These are phyloP conservation scores for Myotis davidii DNA, from an alignment of 2,113 vertebrate species.

Conservation along the genomic window DNA sequence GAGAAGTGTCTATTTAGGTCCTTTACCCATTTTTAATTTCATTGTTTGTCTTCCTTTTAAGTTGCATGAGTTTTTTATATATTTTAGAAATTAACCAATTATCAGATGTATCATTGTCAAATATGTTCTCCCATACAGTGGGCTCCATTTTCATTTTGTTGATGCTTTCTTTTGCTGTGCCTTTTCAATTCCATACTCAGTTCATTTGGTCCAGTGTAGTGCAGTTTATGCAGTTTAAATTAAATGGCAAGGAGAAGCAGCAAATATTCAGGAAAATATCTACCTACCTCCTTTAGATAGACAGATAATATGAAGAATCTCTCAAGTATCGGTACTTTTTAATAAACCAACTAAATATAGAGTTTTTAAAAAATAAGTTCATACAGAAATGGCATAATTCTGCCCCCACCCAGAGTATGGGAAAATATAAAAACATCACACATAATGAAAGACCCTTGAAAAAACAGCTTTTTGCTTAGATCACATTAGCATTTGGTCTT, in stretches of 20 bases:
- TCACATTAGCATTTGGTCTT: slow-evolving; percentile 68
- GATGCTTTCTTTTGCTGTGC: not conserved
- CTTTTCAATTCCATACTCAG: not conserved
- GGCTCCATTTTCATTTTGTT: too few relatives aligned
- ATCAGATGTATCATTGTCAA: too few relatives aligned
- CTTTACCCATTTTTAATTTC: too few relatives aligned
- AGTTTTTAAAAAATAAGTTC: not conserved
- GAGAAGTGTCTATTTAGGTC: too few relatives aligned
- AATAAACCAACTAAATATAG: not conserved
- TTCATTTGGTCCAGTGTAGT: not conserved
- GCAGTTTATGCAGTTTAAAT: not conserved
- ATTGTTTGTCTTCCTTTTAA: too few relatives aligned
- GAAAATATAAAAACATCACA: slow-evolving; percentile 11
- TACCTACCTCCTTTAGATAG: not conserved
- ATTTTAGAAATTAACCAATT: too few relatives aligned
- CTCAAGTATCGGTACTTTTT: not conserved
- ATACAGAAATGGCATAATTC: not conserved
- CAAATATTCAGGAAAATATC: not conserved
- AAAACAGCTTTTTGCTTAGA: slow-evolving; percentile 67
- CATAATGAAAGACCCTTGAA: not conserved
- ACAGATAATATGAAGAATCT: not conserved
- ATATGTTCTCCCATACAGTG: too few relatives aligned
- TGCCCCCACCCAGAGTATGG: not conserved
- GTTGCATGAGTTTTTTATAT: too few relatives aligned
- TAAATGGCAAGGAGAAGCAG: not conserved